Evolutionary conservation across 2,888 invertebrate genomes (phyloP), one percentile per base, ranked within the genome.

Genomic region (Drosophila aldrichi): DNA sequence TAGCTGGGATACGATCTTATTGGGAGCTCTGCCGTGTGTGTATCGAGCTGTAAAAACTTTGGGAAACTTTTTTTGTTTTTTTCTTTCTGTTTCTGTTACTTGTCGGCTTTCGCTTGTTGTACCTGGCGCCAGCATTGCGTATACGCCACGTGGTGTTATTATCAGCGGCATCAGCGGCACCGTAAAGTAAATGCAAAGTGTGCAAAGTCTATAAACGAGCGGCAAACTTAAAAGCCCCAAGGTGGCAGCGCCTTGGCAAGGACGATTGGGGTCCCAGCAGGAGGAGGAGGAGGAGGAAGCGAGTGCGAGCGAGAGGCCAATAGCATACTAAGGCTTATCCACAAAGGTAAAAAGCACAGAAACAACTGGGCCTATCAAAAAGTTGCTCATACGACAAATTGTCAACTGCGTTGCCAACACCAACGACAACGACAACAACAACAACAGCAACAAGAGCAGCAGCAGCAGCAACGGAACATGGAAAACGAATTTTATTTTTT

Each of bases 151-250:
- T 84, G 79, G 84, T 81, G 84, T 67, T 84, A 88, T 88, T 88
- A 83, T 86, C 88, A 82, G 82, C 74, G 74, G 83, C 80, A 78
- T 87, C 82, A 82, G 85, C 87, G 87, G 75, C 73, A 79, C 82
- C 83, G 75, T 81, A 85, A 86, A 87, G 85, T 85, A 84, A 85
- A 87, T 88, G 86, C 86, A 82, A 84, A 88, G 84, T 86, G 84
- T 81, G 84, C 81, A 84, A 86, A 86, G 87, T 87, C 88, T 86
- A 86, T 86, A 86, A 87, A 84, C 86, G 82, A 79, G 82, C 86
- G 84, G 81, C 82, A 88, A 86, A 88, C 87, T 88, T 88, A 84
- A 87, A 88, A 84, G 86, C 88, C 84, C 85, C 63, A 72, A 71
- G 87, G 87, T 84, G 79, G 78, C 77, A 41, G 51, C 81, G 69